Base-by-base conservation (phyloP, 2,888 invertebrate species). In the Dascillus cervinus region DNA sequence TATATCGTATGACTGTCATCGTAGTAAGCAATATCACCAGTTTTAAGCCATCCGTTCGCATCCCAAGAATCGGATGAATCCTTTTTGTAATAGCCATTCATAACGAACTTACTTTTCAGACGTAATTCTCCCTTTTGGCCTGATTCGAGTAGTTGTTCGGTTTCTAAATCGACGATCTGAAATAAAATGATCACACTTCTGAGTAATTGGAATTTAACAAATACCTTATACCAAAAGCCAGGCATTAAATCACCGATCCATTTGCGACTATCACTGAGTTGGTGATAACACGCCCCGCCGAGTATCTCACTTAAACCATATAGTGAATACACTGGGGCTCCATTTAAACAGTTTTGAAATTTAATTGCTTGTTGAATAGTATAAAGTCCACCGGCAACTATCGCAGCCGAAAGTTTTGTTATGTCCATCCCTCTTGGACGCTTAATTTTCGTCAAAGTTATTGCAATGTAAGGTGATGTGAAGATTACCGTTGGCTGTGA, bases 11-110 rank as follows among this genome's bases (percentile, higher is more conserved):
- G 58, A 10, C 66, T 56, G 11, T 67, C 62, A 36, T 73, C 72
- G 37, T 68, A 66, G 37, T 67, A 71, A 13, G 66, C 61, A 14
- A 71, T 53, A 37, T 73, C 73, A 0, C 73, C 73, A 2, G 70
- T 67, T 44, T 63, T 67, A 21, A 71, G 54, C 68, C 69, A 73
- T 2, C 68, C 61, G 12, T 64, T 65, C 13, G 56, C 52, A 4
- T 67, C 60, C 27, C 66, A 65, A 0, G 60, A 48, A 13, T 65
- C 64, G 6, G 55, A 57, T 0, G 69, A 69, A 3, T 65, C 66
- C 31, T 56, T 42, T 24, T 65, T 65, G 46, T 68, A 66, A 48
- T 72, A 73, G 3, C 64, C 69, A 60, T 67, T 53, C 42, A 62
- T 54, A 14, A 46, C 26, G 19, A 37, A 38, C n/a, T 44, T 39